Conservation (phyloP, 2,888 invertebrate genomes). For the Cerceris ruficornis region DNA sequence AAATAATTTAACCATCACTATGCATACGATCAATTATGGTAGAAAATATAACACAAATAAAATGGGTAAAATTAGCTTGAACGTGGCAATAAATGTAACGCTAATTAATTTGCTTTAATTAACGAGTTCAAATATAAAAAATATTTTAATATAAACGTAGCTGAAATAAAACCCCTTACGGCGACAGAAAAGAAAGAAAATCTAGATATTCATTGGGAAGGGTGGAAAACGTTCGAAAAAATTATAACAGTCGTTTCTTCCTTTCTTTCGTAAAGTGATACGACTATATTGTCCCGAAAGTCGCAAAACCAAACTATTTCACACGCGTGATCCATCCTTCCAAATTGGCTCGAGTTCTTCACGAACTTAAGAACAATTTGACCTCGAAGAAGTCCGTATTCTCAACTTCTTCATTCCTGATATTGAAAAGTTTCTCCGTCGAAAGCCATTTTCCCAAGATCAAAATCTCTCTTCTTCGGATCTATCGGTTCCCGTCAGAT, state of each 20-base stretch:
- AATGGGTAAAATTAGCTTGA: too few species aligned
- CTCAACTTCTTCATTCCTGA: constrained; percentile 58
- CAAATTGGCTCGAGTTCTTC: constrained; percentile 33
- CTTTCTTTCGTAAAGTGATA: neutral
- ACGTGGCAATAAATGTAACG: too few species aligned
- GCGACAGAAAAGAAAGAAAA: too few species aligned
- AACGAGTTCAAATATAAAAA: too few species aligned
- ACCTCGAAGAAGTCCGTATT: constrained; percentile 30
- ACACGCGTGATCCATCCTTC: constrained; percentile 32
- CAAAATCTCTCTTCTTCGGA: constrained; percentile 30
- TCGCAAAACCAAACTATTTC: constrained; percentile 9
- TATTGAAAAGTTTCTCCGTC: constrained; percentile 56
- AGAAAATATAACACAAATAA: too few species aligned
- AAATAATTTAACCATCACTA: too few species aligned
- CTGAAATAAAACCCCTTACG: too few species aligned
- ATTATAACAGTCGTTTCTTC: neutral
- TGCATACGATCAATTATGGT: too few species aligned
- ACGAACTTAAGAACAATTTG: constrained; percentile 30
- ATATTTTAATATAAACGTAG: too few species aligned
- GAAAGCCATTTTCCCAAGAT: constrained; percentile 18
- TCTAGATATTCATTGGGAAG: neutral
- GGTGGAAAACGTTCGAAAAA: neutral
- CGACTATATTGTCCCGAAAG: neutral
- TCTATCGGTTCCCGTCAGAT: constrained; percentile 24
- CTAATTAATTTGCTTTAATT: too few species aligned